Evolutionary conservation across 2,888 invertebrate genomes (phyloP).

Genomic region (Hecatera dysodea): DNA sequence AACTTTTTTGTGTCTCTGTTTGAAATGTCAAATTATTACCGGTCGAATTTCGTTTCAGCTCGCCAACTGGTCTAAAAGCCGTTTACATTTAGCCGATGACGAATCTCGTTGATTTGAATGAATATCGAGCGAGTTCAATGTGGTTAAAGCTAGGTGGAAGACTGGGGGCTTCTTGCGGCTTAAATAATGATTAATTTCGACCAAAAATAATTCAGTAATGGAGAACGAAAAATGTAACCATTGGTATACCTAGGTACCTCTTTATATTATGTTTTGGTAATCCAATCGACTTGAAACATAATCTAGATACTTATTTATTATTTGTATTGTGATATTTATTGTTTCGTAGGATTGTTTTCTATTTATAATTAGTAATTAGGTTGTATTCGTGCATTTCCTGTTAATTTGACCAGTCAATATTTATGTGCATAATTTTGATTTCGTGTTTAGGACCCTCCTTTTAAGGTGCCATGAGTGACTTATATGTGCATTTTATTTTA

Average conservation of each 20-base stretch:
- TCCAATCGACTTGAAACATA: constrained; percentile 21
- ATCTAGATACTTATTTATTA: constrained; percentile 20
- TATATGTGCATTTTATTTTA: constrained; percentile 23
- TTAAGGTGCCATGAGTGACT: constrained; percentile 28
- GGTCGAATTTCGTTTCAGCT: constrained; percentile 13
- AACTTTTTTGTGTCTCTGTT: constrained; percentile 1
- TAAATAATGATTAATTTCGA: constrained; percentile 24
- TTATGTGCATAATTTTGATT: constrained; percentile 40
- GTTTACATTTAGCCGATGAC: background rate
- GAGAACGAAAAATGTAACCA: background rate
- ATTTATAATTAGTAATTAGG: constrained; percentile 42
- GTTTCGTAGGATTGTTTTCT: constrained; percentile 19
- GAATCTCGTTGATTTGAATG: background rate
- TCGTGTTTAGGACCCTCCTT: constrained; percentile 1
- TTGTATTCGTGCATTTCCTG: constrained; percentile 29
- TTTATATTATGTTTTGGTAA: constrained; percentile 15
- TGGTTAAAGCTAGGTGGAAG: background rate
- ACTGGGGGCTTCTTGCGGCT: background rate
- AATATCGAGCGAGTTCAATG: background rate
- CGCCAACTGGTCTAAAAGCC: background rate
- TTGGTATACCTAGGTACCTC: too few relatives aligned
- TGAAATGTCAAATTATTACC: constrained; percentile 11
- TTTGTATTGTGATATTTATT: constrained; percentile 41
- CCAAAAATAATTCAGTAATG: constrained; percentile 7
- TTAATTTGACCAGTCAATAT: constrained; percentile 43